These are phyloP conservation scores for Paradoxurus hermaphroditus DNA, from an alignment of 2,113 vertebrate genomes.

Conservation along the genomic window DNA sequence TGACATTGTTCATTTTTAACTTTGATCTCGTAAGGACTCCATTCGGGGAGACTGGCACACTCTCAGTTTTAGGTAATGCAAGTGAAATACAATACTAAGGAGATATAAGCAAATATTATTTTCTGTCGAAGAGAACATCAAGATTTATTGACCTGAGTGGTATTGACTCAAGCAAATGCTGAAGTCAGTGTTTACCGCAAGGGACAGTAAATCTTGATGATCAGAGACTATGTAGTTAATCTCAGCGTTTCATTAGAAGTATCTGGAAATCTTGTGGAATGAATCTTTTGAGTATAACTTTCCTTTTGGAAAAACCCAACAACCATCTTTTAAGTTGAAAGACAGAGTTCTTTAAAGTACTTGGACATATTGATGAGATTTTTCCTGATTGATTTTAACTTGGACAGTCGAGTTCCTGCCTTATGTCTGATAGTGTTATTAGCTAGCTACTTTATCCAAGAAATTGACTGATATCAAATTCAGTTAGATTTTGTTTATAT, in stretches of 20 bases:
- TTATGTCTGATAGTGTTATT: neutral
- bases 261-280: conserved; percentile 14
- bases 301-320: neutral
- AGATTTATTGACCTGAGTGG: conserved; percentile 46
- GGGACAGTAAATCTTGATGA: conserved; percentile 54
- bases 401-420: neutral
- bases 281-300: conserved; percentile 23
- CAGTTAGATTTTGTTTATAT: neutral
- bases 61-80: conserved; percentile 20
- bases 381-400: neutral
- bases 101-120: neutral
- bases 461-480: conserved; percentile 1
- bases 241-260: conserved; percentile 4
- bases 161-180: conserved; percentile 48
- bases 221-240: conserved; percentile 51
- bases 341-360: neutral
- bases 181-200: conserved; percentile 21
- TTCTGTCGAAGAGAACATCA: conserved; percentile 51
- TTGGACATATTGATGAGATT: neutral
- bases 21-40: conserved; percentile 23
- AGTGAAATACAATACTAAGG: conserved; percentile 32
- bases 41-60: neutral
- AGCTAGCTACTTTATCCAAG: neutral
- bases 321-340: conserved; percentile 31
- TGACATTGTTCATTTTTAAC: conserved; percentile 20